phyloP scores from a whole-genome alignment of 2,888 invertebrate genomes.

The Apodemia duryi region DNA sequence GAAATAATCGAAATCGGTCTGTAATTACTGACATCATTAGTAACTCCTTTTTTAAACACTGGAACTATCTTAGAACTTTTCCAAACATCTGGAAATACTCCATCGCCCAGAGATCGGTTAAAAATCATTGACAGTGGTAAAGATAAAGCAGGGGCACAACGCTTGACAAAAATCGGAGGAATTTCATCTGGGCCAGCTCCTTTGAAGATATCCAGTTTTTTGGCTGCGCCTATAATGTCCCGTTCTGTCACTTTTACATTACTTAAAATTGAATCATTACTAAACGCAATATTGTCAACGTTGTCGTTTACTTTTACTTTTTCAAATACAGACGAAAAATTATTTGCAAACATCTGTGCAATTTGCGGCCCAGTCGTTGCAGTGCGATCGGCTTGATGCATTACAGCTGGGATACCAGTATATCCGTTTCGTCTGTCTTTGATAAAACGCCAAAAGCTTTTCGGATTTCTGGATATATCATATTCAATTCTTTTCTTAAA shows the following conservation, averaged over 20 bases:
- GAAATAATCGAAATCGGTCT: slow-evolving; percentile 10
- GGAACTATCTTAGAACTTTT: slow-evolving; percentile 11
- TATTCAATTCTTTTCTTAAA: background rate
- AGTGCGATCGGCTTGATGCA: background rate
- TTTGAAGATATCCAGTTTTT: background rate
- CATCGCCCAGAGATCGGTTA: background rate
- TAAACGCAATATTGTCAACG: background rate
- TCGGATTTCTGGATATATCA: background rate
- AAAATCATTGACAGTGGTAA: background rate
- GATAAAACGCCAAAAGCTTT: slow-evolving; percentile 4
- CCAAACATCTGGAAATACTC: background rate
- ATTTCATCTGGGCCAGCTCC: slow-evolving; percentile 8
- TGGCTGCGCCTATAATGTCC: background rate
- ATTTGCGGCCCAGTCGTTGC: background rate
- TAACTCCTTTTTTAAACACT: too few species aligned
- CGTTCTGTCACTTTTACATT: background rate
- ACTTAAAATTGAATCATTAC: background rate
- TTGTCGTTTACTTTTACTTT: background rate
- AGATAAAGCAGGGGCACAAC: background rate
- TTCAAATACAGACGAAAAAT: slow-evolving; percentile 1
- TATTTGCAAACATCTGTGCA: background rate
- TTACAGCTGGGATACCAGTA: background rate
- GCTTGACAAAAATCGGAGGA: slow-evolving; percentile 1
- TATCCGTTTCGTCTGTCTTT: background rate
- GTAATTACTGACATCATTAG: slow-evolving; percentile 5